These are phyloP conservation scores for Ceuthmochares aereus DNA, from an alignment of 2,113 vertebrate species.

Conservation along the genomic window DNA sequence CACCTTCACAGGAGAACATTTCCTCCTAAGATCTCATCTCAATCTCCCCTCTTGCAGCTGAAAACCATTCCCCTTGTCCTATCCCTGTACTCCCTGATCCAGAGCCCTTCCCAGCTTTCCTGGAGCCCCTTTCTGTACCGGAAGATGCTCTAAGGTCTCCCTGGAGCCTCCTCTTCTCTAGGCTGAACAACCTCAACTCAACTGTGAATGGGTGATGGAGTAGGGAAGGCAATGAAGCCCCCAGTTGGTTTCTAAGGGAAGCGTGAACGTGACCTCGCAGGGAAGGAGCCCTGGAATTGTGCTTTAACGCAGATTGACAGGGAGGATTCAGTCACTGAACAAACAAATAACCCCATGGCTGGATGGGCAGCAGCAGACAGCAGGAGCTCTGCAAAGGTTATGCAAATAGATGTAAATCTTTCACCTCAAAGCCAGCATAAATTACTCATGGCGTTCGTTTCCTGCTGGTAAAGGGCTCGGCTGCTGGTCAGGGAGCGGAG, in stretches of 20 bases:
- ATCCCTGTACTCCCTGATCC: no score
- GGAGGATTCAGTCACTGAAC: neutral
- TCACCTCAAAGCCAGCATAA: neutral
- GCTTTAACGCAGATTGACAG: neutral
- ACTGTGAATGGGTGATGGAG: neutral
- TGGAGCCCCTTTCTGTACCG: no score
- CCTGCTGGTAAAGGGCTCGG: neutral
- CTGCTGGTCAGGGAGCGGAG: fast-evolving
- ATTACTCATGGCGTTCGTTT: fast-evolving
- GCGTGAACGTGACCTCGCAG: fast-evolving
- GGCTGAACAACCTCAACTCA: neutral
- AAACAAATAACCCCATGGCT: neutral
- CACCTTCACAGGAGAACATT: no score
- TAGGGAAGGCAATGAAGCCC: neutral
- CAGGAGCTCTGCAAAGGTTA: neutral
- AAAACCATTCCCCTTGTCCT: no score
- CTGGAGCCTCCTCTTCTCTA: no score
- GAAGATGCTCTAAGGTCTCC: no score
- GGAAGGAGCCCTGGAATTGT: neutral
- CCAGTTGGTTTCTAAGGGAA: neutral
- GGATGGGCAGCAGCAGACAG: neutral
- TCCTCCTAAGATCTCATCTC: no score
- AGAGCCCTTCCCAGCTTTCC: no score
- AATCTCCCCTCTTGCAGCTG: no score
- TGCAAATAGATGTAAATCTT: fast-evolving